A percentile compares a stretch with the other conserved stretches of the same genome.
These are phyloP conservation scores for Scarus forsteni DNA, from an alignment of 2,797 vertebrate genomes.

Conservation along the genomic window DNA sequence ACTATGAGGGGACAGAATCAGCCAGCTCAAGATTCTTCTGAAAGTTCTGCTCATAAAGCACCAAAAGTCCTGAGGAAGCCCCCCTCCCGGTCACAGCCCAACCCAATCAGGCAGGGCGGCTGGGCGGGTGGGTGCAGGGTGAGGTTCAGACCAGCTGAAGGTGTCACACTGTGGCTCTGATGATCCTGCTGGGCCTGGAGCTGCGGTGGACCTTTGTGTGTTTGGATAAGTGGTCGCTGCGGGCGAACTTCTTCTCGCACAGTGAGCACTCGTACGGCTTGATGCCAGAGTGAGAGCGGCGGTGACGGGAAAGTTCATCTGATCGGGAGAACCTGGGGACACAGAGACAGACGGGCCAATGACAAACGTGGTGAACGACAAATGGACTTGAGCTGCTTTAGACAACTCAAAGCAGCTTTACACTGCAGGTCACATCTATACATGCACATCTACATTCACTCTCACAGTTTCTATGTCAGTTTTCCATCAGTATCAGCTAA, in stretches of 20 bases:
- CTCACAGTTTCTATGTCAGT: no score
- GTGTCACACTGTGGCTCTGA: constrained; percentile 80
- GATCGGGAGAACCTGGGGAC: constrained; percentile 85
- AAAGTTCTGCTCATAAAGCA: constrained; percentile 62
- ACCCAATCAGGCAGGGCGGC: not conserved
- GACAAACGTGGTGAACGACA: no score
- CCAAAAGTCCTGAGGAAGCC: constrained; percentile 64
- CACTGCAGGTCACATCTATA: no score
- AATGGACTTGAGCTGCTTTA: no score
- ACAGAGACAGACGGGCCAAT: constrained; percentile 14
- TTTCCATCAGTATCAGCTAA: no score
- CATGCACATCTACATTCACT: no score
- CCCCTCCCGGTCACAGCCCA: not conserved
- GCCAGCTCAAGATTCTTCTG: constrained; percentile 40
- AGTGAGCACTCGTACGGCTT: constrained; percentile 87
- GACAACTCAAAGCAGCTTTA: no score
- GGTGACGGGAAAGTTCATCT: constrained; percentile 86
- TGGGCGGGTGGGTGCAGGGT: not conserved
- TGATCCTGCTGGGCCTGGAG: constrained; percentile 79
- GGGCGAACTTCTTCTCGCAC: constrained; percentile 88
- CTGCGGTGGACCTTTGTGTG: constrained; percentile 88
- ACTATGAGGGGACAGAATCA: constrained; percentile 2
- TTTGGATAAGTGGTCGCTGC: constrained; percentile 88
- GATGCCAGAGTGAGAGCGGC: constrained; percentile 87
- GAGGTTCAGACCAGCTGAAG: constrained; percentile 13